Base-by-base conservation (phyloP, 2,113 vertebrate species). In the Menidia beryllina region DNA sequence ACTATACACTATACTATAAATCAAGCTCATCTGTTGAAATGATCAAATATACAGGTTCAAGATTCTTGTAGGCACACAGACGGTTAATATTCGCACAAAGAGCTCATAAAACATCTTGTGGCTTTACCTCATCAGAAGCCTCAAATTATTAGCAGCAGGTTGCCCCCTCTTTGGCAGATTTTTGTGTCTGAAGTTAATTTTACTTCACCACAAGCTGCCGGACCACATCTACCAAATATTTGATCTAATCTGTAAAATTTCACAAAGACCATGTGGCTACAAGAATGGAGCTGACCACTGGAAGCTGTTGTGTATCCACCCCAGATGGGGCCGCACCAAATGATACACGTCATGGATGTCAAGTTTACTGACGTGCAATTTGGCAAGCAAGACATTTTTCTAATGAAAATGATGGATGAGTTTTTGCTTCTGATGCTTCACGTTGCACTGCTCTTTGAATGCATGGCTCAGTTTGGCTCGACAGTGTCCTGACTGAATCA, bases 361-460 rank as follows among this genome's bases (percentile, higher is more conserved):
- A 9, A 56, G 50, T 59, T 63, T 30, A 20, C 26, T 72, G 61
- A 53, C 43, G 24, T 39, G 41, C 48, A 74, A 67, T 84, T 75
- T 77, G n/a, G 57, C 68, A 54, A 55, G 57, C 62, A 48, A 67
- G 75, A 61, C 68, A 19, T 72, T 75, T n/a, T 81, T 47, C 36
- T 49, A 62, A 51, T 50, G 43, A 62, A 41, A 34, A 75, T 90
- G 86, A 90, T 88, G 81, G 83, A 90, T 90, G 86, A 62, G 68
- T 77, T 79, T 83, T 69, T 41, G 52, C 60, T 5, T 23, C 58
- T 51, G 71, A 78, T 38, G 57, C 59, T 81, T 64, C 19, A 76
- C 70, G 8, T 75, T 72, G 82, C 66, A 80, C 43, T 49, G 64
- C 41, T 63, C 58, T 61, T 79, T 13, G 23, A 50, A 52, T 10